phyloP scores from a whole-genome alignment of 1,140 invertebrate genomes.

The Berghia stephanieae region DNA sequence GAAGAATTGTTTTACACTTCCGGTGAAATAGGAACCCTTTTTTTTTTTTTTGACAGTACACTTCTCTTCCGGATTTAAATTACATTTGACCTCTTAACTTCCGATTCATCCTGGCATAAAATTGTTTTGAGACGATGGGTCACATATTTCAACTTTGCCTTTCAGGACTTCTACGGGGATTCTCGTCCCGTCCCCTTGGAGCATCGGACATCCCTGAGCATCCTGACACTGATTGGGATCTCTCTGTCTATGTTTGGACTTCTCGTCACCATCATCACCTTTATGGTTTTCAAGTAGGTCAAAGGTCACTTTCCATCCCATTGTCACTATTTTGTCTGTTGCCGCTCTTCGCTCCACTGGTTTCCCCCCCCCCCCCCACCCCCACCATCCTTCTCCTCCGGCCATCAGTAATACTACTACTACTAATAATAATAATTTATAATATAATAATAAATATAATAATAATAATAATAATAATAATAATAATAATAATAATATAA shows the following conservation, averaged over 20 bases:
- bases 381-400: background rate
- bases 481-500: too few species aligned
- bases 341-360: too few species aligned
- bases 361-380: background rate
- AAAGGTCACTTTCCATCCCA: background rate
- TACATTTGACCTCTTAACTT: too few species aligned
- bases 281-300: constrained; percentile 59
- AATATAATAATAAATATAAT: too few species aligned
- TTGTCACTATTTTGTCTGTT: too few species aligned
- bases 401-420: too few species aligned
- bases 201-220: constrained; percentile 52
- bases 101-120: background rate
- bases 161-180: constrained; percentile 57
- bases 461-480: too few species aligned
- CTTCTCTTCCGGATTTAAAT: too few species aligned
- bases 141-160: background rate
- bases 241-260: constrained; percentile 59
- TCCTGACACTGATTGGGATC: constrained; percentile 59
- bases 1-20: too few species aligned
- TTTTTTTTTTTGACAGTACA: too few species aligned
- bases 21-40: too few species aligned
- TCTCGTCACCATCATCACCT: constrained; percentile 56
- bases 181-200: constrained; percentile 36
- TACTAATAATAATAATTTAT: too few species aligned
- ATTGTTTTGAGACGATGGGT: background rate